Evolutionary conservation across 2,888 invertebrate genomes (phyloP), one percentile per base, ranked within the genome.

Genomic region (Aporophyla nigra): DNA sequence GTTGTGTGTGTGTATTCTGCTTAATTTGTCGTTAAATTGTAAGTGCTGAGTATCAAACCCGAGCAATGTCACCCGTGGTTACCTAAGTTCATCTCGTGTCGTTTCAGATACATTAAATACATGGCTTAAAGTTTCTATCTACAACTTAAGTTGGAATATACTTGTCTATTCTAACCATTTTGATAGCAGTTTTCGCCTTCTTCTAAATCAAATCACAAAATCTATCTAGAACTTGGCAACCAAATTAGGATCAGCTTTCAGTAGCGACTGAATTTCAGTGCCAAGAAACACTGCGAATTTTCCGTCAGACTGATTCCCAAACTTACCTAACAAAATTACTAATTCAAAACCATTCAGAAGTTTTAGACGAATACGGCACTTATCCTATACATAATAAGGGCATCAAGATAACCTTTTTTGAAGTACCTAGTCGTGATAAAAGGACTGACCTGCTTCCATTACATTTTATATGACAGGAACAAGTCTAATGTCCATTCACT

Each of bases 401-500:
- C 66, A 70, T 82, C 27, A 80, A 62, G 40, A 21, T 21, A 33
- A 73, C 79, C 83, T 78, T 83, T 78, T 76, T 67, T 73, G 21
- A 73, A 83, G 79, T 66, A 66, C 67, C 65, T 69, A 80, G 73
- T 74, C 43, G 68, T 81, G 72, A 73, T 63, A 79, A 87, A 83
- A 76, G 76, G 76, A 70, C 58, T 83, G 74, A 63, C 74, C 66
- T 75, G 68, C 46, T 71, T 21, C 71, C 75, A 78, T 86, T 84
- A 84, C 80, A 79, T 73, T 87, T 87, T 84, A 80, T 87, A 84
- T 86, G 87, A 80, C 76, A 78, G 78, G 80, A 74, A 73, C 74
- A 71, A 58, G 71, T 69, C 74, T 86, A 84, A 87, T 76, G 81
- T 74, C 83, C 82, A 83, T 85, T 85, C 77, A 80, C 80, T 79